These are phyloP conservation scores for Anoplopoma fimbria DNA, from an alignment of 2,113 vertebrate genomes.

Conservation along the genomic window DNA sequence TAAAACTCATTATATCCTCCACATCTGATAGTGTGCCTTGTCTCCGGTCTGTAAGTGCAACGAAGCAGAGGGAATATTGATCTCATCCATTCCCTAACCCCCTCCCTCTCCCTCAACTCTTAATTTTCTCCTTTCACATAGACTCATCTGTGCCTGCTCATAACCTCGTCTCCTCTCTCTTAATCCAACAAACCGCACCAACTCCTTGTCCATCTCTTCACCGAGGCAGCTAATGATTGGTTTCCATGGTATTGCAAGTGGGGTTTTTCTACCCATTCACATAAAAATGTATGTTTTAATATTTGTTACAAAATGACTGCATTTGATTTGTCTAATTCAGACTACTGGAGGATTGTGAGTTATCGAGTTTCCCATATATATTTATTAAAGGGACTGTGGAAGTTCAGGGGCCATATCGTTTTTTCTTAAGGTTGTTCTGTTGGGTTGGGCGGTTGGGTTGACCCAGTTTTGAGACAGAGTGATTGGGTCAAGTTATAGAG, in stretches of 20 bases:
- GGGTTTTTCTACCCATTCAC: conserved; percentile 5
- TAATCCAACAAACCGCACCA: not conserved
- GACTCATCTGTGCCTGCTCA: conserved; percentile 6
- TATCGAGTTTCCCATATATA: not conserved
- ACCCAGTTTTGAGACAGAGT: not conserved
- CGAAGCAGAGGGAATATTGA: conserved; percentile 12
- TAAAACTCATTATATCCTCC: not conserved
- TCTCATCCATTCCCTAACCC: not conserved
- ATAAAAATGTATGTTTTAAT: not conserved
- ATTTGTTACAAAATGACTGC: no score
- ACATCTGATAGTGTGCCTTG: not conserved
- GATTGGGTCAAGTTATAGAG: not conserved
- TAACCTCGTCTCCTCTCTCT: not conserved
- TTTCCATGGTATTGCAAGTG: conserved; percentile 44
- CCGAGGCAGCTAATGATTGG: conserved; percentile 6
- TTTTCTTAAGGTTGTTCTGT: not conserved
- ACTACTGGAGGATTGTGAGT: no score
- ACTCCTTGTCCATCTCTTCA: conserved; percentile 1
- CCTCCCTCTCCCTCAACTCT: not conserved
- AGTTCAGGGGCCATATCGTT: not conserved
- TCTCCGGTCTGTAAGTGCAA: not conserved
- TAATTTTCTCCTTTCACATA: not conserved
- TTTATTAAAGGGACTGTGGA: not conserved
- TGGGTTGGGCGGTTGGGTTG: not conserved
- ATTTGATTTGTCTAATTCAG: no score